Evolutionary conservation across 2,113 vertebrate species (phyloP).

Genomic region (Probosciger aterrimus): DNA sequence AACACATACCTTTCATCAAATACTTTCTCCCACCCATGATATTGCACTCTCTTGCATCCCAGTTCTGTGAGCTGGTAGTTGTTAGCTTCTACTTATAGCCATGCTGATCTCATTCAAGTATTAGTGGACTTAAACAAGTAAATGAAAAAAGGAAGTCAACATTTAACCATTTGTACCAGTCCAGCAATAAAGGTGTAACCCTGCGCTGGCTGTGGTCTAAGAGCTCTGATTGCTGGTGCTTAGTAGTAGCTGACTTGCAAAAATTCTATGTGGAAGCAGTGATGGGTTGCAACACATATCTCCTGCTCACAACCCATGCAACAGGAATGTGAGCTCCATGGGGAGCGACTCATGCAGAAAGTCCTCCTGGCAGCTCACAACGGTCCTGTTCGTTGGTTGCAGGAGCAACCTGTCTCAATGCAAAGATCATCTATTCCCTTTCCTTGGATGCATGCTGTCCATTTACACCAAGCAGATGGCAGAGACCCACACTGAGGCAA

Average conservation of each 20-base stretch:
- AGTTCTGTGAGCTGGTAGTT: not conserved
- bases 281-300: not conserved
- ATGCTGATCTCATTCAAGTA: not conserved
- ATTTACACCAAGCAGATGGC: not conserved
- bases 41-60: not conserved
- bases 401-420: not conserved
- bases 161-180: not conserved
- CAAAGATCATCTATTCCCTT: not conserved
- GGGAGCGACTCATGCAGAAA: not conserved
- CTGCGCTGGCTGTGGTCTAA: not conserved
- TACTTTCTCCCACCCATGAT: not conserved
- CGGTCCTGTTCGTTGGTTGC: not conserved
- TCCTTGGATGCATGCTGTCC: not conserved
- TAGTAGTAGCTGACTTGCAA: not conserved
- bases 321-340: fast-evolving
- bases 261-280: fast-evolving
- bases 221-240: not conserved
- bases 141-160: not conserved
- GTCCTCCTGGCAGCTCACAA: not conserved
- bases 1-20: not conserved
- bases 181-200: not conserved
- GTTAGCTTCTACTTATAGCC: not conserved
- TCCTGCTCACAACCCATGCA: not conserved
- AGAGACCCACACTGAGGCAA: not conserved
- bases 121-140: not conserved